phyloP scores from a whole-genome alignment of 2,113 vertebrate genomes.

The Mohoua ochrocephala region DNA sequence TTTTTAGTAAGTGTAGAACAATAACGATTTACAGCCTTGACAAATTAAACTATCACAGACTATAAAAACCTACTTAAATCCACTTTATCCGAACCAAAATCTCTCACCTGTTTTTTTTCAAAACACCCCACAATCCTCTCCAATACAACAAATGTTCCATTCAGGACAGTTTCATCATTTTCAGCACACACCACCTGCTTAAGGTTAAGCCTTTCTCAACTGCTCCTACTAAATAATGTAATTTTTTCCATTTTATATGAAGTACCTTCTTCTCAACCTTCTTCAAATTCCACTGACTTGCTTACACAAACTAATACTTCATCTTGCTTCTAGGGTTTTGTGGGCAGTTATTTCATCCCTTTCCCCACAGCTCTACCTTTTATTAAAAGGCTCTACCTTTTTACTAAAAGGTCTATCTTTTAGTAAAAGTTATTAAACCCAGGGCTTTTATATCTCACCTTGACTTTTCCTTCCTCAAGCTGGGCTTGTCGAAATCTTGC shows the following conservation, averaged over 20 bases:
- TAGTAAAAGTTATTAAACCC: neutral
- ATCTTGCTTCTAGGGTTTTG: neutral
- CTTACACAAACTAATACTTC: neutral
- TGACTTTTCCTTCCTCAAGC: slow-evolving; percentile 92
- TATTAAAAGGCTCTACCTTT: neutral
- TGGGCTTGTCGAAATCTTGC: slow-evolving; percentile 96
- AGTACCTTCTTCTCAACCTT: neutral
- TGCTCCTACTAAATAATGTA: neutral
- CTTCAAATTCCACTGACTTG: neutral
- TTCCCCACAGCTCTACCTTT: neutral
- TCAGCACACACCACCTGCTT: neutral
- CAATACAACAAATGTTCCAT: rapidly evolving
- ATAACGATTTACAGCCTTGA: neutral
- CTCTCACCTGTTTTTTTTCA: neutral
- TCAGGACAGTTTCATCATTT: neutral
- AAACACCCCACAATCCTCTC: neutral
- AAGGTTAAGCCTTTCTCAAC: neutral
- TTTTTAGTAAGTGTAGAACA: neutral
- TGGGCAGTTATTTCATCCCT: neutral
- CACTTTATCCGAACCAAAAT: neutral
- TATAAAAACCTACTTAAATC: neutral
- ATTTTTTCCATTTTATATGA: neutral
- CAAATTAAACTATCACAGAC: neutral
- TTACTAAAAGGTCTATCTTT: neutral
- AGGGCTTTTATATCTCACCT: slow-evolving; percentile 69